A percentile compares a stretch with the other conserved stretches of the same genome.
Evolutionary conservation across 2,797 vertebrate genomes (phyloP).

Genomic region (Eidolon dupreanum): DNA sequence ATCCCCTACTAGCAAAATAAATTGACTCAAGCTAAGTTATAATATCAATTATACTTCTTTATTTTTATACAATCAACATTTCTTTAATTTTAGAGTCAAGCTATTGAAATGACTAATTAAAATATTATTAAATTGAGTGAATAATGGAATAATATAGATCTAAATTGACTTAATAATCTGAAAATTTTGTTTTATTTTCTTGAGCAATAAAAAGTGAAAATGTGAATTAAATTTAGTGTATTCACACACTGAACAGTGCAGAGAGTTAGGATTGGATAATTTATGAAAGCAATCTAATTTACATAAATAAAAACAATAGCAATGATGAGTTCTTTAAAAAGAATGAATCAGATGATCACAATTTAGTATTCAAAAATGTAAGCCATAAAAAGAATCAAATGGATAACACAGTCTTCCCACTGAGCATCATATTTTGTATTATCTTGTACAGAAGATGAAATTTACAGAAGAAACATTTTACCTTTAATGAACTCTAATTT

Average conservation of each 20-base stretch:
- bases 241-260: neutral
- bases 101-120: constrained; percentile 69
- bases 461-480: constrained; percentile 83
- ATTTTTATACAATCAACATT: constrained; percentile 51
- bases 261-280: constrained; percentile 66
- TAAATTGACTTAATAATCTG: constrained; percentile 70
- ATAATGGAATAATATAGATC: constrained; percentile 58
- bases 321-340: constrained; percentile 77
- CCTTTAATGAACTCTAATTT: constrained; percentile 85
- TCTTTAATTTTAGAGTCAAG: constrained; percentile 25
- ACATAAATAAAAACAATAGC: constrained; percentile 81
- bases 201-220: constrained; percentile 70
- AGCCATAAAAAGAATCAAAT: constrained; percentile 79
- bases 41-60: constrained; percentile 44
- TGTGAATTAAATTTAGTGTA: constrained; percentile 64
- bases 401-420: constrained; percentile 74
- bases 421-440: constrained; percentile 79
- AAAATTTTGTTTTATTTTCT: constrained; percentile 69
- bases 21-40: constrained; percentile 62
- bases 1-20: constrained; percentile 59
- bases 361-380: constrained; percentile 73
- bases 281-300: constrained; percentile 76
- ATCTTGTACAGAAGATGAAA: constrained; percentile 80
- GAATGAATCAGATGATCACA: constrained; percentile 81
- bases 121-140: constrained; percentile 68